Conservation (phyloP, 2,797 vertebrate genomes). For the Coranthus polyacanthus region DNA sequence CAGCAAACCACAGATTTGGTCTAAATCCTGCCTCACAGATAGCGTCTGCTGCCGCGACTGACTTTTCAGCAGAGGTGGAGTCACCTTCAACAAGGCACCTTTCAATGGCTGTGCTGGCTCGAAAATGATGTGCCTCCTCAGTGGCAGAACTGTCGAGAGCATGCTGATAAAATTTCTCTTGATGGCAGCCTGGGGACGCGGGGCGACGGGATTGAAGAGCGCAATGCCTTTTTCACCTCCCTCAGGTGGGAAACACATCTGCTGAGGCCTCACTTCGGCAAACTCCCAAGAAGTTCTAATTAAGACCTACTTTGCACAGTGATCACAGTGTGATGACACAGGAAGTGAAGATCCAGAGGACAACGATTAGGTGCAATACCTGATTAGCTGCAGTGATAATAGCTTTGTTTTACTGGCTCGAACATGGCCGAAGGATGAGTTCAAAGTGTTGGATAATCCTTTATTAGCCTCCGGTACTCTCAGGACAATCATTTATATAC, state of each 20-base stretch:
- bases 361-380: constrained; percentile 69
- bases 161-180: constrained; percentile 65
- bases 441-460: constrained; percentile 64
- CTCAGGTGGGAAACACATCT: constrained; percentile 69
- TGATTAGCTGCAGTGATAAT: constrained; percentile 68
- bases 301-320: constrained; percentile 74
- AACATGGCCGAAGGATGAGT: constrained; percentile 45
- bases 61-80: constrained; percentile 52
- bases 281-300: constrained; percentile 72
- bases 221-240: constrained; percentile 67
- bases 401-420: constrained; percentile 60
- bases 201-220: constrained; percentile 37
- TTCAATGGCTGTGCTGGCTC: constrained; percentile 45
- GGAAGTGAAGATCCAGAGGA: constrained; percentile 60
- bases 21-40: constrained; percentile 45
- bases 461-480: constrained; percentile 44
- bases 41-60: constrained; percentile 23
- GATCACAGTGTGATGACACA: constrained; percentile 66
- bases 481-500: constrained; percentile 31
- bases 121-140: constrained; percentile 68
- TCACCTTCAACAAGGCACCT: constrained; percentile 68
- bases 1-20: constrained; percentile 39
- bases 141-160: constrained; percentile 47
- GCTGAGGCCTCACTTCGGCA: constrained; percentile 62
- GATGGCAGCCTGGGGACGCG: constrained; percentile 55